Evolutionary conservation across 2,113 vertebrate species (phyloP).

Genomic region (Motacilla alba): DNA sequence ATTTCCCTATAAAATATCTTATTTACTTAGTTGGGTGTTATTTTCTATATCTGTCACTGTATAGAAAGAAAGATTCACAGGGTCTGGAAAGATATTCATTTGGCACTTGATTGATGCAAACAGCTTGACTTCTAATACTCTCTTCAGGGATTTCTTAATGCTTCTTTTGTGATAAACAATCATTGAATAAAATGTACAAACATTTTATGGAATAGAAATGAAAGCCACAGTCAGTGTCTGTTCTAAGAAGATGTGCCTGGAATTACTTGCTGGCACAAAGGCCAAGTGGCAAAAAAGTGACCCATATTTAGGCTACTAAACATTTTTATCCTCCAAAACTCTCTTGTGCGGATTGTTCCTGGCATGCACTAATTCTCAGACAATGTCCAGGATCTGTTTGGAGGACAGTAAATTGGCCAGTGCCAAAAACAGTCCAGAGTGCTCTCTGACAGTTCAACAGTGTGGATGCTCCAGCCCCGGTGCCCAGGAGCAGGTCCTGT

Average conservation of each 20-base stretch:
- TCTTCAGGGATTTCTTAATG: not conserved
- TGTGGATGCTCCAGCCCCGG: not conserved
- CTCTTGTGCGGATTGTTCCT: not conserved
- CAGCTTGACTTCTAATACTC: not conserved
- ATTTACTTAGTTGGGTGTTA: not conserved
- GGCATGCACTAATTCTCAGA: not conserved
- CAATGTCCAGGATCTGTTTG: not conserved
- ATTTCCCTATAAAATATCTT: not conserved
- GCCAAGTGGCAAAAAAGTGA: not conserved
- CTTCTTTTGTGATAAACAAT: not conserved
- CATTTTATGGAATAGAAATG: not conserved
- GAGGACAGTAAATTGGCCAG: not conserved
- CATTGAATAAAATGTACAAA: not conserved
- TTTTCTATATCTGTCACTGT: not conserved
- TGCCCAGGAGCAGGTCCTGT: not conserved
- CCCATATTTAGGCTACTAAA: not conserved
- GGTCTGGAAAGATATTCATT: not conserved
- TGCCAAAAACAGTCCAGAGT: not conserved
- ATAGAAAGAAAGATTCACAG: not conserved
- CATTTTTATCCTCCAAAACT: not conserved
- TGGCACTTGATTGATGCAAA: not conserved
- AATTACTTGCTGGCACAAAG: not conserved
- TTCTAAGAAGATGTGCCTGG: not conserved
- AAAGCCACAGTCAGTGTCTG: not conserved
- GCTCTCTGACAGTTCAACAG: not conserved